phyloP scores from a whole-genome alignment of 2,113 vertebrate genomes.

The Aegithalos caudatus region DNA sequence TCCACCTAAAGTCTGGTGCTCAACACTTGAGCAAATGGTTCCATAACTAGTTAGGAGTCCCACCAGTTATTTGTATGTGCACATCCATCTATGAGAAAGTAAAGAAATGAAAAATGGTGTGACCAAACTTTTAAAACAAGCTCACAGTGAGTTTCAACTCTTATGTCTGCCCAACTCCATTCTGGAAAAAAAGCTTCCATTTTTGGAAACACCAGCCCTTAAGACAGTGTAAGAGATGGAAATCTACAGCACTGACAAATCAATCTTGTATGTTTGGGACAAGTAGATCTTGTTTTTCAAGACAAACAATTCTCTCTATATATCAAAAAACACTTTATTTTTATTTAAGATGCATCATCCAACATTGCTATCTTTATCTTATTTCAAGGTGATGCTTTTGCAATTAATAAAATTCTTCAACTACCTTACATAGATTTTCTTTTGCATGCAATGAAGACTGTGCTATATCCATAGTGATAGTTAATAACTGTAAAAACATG shows the following conservation, averaged over 20 bases:
- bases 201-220: not conserved
- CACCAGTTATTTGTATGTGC: not conserved
- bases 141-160: not conserved
- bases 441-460: not conserved
- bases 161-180: not conserved
- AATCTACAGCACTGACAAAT: not conserved
- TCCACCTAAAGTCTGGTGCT: not conserved
- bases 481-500: conserved; percentile 14
- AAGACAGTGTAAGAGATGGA: not conserved
- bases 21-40: not conserved
- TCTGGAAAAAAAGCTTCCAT: not conserved
- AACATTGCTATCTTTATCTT: not conserved
- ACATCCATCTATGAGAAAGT: not conserved
- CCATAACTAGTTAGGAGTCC: not conserved
- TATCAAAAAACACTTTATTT: not conserved
- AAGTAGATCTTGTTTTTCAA: not conserved
- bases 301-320: not conserved
- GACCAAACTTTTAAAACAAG: not conserved
- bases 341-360: not conserved
- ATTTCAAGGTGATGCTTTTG: not conserved
- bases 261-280: not conserved
- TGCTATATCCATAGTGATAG: not conserved
- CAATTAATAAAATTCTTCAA: conserved; percentile 28
- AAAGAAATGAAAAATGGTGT: not conserved
- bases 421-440: not conserved